Evolutionary conservation across 1,140 invertebrate genomes (phyloP).

Genomic region (Chrysopa pallens): DNA sequence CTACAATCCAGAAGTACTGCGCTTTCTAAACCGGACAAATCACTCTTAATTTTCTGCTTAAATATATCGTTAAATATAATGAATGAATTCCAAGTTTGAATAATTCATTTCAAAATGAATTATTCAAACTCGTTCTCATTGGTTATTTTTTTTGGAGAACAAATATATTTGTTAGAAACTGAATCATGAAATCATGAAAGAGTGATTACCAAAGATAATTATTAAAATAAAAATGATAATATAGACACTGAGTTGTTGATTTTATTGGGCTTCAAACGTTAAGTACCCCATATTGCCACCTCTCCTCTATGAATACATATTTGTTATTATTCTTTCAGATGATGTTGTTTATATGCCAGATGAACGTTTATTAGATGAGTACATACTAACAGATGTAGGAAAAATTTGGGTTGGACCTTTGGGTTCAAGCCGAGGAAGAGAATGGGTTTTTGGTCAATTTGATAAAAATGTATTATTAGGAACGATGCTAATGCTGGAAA

Average conservation of each 20-base stretch:
- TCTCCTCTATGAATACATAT: not conserved
- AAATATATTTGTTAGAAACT: too few species aligned
- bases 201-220: too few species aligned
- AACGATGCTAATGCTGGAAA: constrained; percentile 38
- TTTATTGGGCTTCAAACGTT: not conserved
- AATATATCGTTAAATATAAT: too few species aligned
- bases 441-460: constrained; percentile 58
- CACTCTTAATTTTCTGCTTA: too few species aligned
- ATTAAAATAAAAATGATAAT: constrained; percentile 1
- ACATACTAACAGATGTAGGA: constrained; percentile 50
- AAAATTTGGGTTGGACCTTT: constrained; percentile 55
- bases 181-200: too few species aligned
- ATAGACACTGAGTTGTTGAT: constrained; percentile 1
- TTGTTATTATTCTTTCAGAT: constrained; percentile 21
- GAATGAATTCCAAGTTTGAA: too few species aligned
- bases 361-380: constrained; percentile 38
- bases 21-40: too few species aligned
- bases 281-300: too few species aligned
- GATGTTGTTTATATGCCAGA: constrained; percentile 48
- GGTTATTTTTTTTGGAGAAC: too few species aligned
- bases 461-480: constrained; percentile 40
- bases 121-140: too few species aligned
- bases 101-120: too few species aligned
- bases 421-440: constrained; percentile 34
- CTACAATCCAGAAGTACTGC: too few species aligned